Evolutionary conservation across 2,113 vertebrate species (phyloP).

Genomic region (Ciconia maguari): DNA sequence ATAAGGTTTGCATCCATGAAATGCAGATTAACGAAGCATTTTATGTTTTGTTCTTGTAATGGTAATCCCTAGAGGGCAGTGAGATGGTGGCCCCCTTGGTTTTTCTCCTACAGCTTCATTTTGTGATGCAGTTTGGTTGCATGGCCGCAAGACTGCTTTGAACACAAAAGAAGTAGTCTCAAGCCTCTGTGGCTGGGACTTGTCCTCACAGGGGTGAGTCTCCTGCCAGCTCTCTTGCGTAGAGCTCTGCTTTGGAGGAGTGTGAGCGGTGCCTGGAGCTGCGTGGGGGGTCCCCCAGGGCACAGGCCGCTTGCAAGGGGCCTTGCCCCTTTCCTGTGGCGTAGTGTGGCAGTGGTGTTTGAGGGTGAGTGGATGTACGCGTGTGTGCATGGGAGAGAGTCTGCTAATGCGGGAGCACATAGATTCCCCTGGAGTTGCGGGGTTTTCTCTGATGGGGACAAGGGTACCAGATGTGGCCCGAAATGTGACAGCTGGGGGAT

Average conservation of each 20-base stretch:
- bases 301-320: neutral
- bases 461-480: neutral
- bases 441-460: neutral
- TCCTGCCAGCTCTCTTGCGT: neutral
- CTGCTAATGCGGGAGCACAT: neutral
- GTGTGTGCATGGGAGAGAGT: neutral
- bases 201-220: neutral
- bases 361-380: neutral
- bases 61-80: neutral
- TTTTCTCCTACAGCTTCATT: neutral
- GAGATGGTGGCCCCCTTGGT: neutral
- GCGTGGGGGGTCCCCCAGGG: neutral
- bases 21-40: rapidly evolving
- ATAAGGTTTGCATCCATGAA: neutral
- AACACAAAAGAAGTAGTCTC: neutral
- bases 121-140: neutral
- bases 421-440: neutral
- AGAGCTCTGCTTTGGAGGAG: neutral
- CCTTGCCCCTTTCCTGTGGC: neutral
- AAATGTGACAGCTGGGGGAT: neutral
- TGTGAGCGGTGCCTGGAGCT: rapidly evolving
- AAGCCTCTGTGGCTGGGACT: neutral
- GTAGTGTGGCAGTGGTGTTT: neutral
- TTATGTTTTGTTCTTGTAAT: neutral
- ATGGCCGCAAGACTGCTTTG: neutral